A percentile compares a stretch with the other conserved stretches of the same genome.
Evolutionary conservation across 1,140 invertebrate species (phyloP).

Genomic region (Meloidogyne exigua): DNA sequence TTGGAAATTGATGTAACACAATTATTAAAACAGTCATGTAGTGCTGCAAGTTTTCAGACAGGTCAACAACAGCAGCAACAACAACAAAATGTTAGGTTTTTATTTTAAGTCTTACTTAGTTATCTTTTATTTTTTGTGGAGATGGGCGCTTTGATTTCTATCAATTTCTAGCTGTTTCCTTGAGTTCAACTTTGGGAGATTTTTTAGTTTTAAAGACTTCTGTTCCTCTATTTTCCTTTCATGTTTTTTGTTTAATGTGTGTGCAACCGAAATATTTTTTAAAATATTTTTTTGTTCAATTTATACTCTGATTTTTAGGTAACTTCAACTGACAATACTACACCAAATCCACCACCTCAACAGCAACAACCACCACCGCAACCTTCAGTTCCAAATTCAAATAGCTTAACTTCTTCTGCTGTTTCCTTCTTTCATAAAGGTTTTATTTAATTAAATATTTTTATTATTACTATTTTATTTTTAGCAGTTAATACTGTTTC

Average conservation of each 20-base stretch:
- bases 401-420: not conserved
- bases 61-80: not conserved
- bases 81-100: not conserved
- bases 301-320: not conserved
- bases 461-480: not conserved
- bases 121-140: too few species aligned
- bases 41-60: not conserved
- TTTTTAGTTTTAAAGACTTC: too few species aligned
- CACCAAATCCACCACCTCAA: not conserved
- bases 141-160: too few species aligned
- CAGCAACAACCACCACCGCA: not conserved
- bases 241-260: too few species aligned
- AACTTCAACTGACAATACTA: not conserved
- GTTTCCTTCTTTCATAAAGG: not conserved
- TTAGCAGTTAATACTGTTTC: slow-evolving; percentile 16
- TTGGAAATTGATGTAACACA: slow-evolving; percentile 32
- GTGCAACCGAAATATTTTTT: too few species aligned
- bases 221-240: too few species aligned
- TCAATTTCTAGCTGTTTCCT: too few species aligned
- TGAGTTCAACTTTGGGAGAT: too few species aligned
- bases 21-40: slow-evolving; percentile 18
- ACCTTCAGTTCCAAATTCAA: not conserved
- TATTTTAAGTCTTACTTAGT: not conserved
- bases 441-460: not conserved
- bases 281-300: too few species aligned